Base-by-base conservation (phyloP, 35 echinoderm and acorn worm species). In the Nesometra sesokonis region DNA sequence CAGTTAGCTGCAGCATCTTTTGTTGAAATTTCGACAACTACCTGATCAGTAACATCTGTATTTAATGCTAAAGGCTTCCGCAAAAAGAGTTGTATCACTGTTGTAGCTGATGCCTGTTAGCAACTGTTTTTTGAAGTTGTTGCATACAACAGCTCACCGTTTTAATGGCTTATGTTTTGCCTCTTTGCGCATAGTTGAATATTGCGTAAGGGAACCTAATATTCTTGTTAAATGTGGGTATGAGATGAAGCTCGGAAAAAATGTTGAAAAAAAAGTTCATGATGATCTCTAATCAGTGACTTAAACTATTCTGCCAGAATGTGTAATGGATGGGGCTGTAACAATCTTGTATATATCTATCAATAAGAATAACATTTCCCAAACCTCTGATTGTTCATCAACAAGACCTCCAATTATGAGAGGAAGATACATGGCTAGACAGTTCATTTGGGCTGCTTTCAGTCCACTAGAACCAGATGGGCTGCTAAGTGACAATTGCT, bases 361-460 rank as follows among this genome's bases (percentile, higher is more conserved):
- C 17, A 94, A 27, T 11, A 52, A 9, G 3, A 88, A 39, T 0
- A 88, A 88, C 78, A 94, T 29, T 39, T 87, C 88, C 93, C 93
- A 94, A 86, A 85, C 80, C 21, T 90, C 82, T 85, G 27, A 85
- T 9, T 43, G 57, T 79, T 84, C 19, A 36, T 77, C 30, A 29
- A 94, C 80, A 77, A 86, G 90, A 46, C 88, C 93, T 17, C 93
- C 89, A 88, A 90, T 83, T 29, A 90, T 35, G 0, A 88, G 81
- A 27, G 80, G 86, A 36, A 94, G 84, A 36, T 87, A 46, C 32
- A 84, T 32, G 32, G 77, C 31, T 23, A 94, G 57, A 67, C 93
- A 94, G 32, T 84, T 88, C 93, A 94, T 94, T 77, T 94, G 92
- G 47, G 88, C 79, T 47, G 92, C 85, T 32, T 86, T 93, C 85